These are phyloP conservation scores for Nannospalax galili DNA, from an alignment of 2,113 vertebrate species.

Conservation along the genomic window DNA sequence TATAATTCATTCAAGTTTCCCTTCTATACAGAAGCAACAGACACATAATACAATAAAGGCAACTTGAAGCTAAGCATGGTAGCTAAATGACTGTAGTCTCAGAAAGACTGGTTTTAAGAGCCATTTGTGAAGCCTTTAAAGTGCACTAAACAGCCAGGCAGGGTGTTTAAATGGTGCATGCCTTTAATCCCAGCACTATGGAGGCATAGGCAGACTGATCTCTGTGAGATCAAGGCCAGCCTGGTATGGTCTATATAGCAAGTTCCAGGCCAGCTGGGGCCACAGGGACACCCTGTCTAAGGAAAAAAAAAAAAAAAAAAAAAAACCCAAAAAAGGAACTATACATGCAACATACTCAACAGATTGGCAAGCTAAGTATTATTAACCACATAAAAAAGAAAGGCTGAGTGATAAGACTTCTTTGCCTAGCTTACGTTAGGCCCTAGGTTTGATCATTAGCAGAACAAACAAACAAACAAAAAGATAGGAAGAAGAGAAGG, in stretches of 20 bases:
- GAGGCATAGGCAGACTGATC: no score
- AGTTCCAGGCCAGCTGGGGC: no score
- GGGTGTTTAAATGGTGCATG: no score
- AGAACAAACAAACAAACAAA: background rate
- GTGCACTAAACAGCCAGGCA: background rate
- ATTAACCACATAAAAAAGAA: background rate
- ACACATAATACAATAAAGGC: background rate
- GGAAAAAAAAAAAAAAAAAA: no score
- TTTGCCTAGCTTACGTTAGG: background rate
- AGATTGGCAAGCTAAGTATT: background rate
- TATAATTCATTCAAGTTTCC: no score
- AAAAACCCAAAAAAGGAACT: background rate
- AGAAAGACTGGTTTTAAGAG: slow-evolving; percentile 13
- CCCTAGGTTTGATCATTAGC: background rate
- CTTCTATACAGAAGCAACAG: background rate
- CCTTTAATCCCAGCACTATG: no score
- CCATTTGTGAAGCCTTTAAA: background rate
- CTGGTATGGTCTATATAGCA: no score
- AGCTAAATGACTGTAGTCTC: background rate
- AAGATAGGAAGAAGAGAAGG: background rate
- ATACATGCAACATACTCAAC: background rate
- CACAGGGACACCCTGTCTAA: no score
- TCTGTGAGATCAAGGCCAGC: no score
- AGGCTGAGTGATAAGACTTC: no score
- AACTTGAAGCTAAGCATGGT: background rate